Conservation (phyloP, 2,797 vertebrate genomes). For the Eptatretus atami region DNA sequence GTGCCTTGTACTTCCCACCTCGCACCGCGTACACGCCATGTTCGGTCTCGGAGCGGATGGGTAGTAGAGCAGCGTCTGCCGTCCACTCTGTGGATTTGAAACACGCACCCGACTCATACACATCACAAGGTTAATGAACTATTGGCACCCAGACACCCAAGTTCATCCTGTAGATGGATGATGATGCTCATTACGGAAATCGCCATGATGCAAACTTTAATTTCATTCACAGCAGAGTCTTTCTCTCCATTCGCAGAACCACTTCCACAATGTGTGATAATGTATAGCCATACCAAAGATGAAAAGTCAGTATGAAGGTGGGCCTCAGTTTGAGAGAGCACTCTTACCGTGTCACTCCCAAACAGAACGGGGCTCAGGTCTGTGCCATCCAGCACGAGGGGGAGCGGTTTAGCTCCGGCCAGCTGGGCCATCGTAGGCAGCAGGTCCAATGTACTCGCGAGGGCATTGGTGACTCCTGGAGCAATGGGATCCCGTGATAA, state of each 20-base stretch:
- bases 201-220: too few species aligned
- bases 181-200: too few species aligned
- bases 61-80: conserved; percentile 42
- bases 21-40: conserved; percentile 40
- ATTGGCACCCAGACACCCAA: neutral
- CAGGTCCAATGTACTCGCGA: conserved; percentile 52
- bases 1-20: conserved; percentile 49
- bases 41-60: conserved; percentile 16
- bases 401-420: conserved; percentile 26
- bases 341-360: conserved; percentile 17
- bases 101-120: neutral
- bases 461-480: conserved; percentile 39
- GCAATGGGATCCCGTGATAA: neutral
- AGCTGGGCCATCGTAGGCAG: conserved; percentile 38
- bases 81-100: conserved; percentile 22
- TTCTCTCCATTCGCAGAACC: too few species aligned
- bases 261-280: too few species aligned
- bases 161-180: neutral
- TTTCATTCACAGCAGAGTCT: too few species aligned
- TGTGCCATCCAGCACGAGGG: conserved; percentile 32
- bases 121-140: neutral
- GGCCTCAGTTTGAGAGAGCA: too few species aligned
- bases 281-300: too few species aligned
- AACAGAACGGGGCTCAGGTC: conserved; percentile 39
- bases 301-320: too few species aligned